Base-by-base conservation (phyloP, 2,113 vertebrate species). In the Clarias batrachus region DNA sequence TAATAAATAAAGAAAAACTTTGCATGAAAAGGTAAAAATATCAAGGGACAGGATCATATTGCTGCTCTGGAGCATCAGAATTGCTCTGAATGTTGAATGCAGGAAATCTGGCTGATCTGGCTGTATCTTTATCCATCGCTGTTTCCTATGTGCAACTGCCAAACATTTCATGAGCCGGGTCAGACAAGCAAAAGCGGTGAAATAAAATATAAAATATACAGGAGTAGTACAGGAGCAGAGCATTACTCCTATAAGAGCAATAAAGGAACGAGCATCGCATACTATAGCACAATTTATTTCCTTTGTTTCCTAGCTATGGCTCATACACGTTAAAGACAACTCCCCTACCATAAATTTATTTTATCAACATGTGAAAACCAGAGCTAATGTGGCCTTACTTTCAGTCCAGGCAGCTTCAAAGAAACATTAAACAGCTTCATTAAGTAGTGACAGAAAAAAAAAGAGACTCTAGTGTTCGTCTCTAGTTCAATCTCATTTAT, bases 341-440 rank as follows among this genome's bases (percentile, higher is more conserved):
- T 71, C 33, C 7, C 33, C 68, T 19, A 21, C 30, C 68, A 71
- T 74, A 25, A 6, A 13, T 74, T 4, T 48, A 48, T 25, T 74
- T 74, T 74, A 74, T 74, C 30, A 33, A 70, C 66, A 37, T 74
- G 21, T 74, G 23, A 74, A 52, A 74, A 74, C 71, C 11, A 74
- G 37, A 48, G 71, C 71, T 52, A 74, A 5, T 74, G 37, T 52
- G 4, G 37, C 37, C 11, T 74, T 74, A 37, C 41, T 12, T 52
- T 52, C 21, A 48, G 71, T 74, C 10, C 48, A 10, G 11, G 10
- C 8, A 48, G 70, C 71, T 74, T 25, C 25, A 21, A 41, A 74
- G 41, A 6, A 74, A 21, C 37, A 74, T 52, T 25, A 25, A 48
- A 25, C 52, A 74, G 21, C 37, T 52, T 5, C 71, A 52, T 74